A percentile compares a stretch with the other conserved stretches of the same genome.
Conservation (phyloP, 2,113 vertebrate genomes). For the Gallinago undulata region DNA sequence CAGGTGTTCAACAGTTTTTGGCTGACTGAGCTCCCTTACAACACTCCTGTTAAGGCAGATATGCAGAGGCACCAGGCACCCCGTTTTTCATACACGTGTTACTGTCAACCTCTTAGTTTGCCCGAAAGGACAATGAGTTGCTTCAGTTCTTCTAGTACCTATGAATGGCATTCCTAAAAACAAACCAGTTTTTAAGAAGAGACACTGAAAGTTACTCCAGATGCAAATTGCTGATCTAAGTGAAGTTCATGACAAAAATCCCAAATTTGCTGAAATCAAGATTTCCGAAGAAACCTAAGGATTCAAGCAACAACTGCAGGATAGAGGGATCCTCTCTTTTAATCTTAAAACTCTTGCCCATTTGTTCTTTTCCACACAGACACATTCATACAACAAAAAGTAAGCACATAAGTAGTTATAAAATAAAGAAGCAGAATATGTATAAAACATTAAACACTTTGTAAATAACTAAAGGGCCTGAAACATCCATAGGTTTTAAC, state of each 20-base stretch:
- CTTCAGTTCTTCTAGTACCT: neutral
- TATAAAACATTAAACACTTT: neutral
- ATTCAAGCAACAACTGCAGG: neutral
- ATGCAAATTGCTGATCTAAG: neutral
- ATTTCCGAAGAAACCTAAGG: neutral
- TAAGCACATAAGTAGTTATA: neutral
- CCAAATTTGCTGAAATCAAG: neutral
- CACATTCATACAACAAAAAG: neutral
- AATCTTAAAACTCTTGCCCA: neutral
- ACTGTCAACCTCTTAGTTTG: neutral
- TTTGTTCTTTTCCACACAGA: neutral
- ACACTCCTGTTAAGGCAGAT: neutral
- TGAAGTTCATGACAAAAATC: neutral
- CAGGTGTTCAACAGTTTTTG: neutral
- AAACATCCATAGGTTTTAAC: neutral
- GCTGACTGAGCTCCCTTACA: neutral
- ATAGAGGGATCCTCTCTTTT: neutral
- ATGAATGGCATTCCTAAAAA: neutral
- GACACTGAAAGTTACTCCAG: neutral
- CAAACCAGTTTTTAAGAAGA: neutral
- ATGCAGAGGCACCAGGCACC: neutral
- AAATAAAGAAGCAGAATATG: neutral
- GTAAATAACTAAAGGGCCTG: neutral
- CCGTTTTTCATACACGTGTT: neutral
- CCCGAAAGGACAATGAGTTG: neutral